Evolutionary conservation across 2,888 invertebrate species (phyloP), one percentile per base, ranked within the genome.

Genomic region (Rotaria macrura): DNA sequence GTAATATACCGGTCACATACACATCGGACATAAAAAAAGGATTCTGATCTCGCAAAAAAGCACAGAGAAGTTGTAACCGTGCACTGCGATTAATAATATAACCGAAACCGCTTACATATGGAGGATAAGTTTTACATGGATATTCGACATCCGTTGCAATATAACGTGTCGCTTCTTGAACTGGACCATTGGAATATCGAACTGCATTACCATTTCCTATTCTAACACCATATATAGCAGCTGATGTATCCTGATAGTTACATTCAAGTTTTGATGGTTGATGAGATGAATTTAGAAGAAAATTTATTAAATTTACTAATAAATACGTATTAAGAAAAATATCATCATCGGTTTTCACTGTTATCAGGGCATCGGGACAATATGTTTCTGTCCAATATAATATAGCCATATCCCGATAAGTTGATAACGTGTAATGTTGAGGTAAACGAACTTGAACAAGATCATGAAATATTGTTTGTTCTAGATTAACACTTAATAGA

Each of bases 1-100:
- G 79, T 43, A 79, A 17, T 38, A 79, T 79, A 14, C 89, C 89
- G 1, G 89, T 89, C 9, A 89, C 87, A 84, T 88, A 89, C 2
- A 89, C 89, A 87, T 89, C 89, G 1, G 79, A 79, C 9, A 79
- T 25, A 43, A 25, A n/a, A 43, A 79, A 43, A 43, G 79, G 79
- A 43, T 25, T 17, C n/a, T n/a, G 43, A 43, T 79, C 79, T 43
- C 79, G 79, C 25, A 43, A 25, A 43, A 79, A 79, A 38, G 79
- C 43, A 79, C 79, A 79, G 1, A 79, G 25, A 43, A 79, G 25
- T 79, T 40, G n/a, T n/a, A 9, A 79, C 25, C 79, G 40, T 25
- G 79, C 79, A 40, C 1, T 2, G 10, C 43, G 43, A 43, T 43
- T 79, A 43, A 79, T 14, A 25, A 79, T 25, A n/a, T 79, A 79